These are phyloP conservation scores for Oncorhynchus keta DNA, from an alignment of 2,113 vertebrate genomes.

Conservation along the genomic window DNA sequence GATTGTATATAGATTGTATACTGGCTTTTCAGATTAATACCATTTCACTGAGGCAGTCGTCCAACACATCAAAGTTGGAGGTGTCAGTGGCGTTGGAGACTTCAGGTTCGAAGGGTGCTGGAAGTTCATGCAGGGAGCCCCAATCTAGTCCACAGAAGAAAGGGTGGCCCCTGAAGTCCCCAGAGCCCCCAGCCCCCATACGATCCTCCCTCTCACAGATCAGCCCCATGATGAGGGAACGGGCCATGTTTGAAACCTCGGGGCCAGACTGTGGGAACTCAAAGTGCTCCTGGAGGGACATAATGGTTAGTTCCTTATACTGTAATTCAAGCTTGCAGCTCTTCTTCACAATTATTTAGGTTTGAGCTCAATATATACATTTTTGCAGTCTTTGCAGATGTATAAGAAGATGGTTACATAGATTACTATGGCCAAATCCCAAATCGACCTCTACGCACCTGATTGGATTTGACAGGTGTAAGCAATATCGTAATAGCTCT, in stretches of 20 bases:
- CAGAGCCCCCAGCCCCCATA: slow-evolving; percentile 71
- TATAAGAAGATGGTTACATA: not conserved
- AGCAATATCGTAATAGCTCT: too few relatives aligned
- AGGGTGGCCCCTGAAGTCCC: slow-evolving; percentile 77
- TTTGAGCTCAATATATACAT: not conserved
- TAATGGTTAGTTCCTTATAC: not conserved
- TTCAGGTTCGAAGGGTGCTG: slow-evolving; percentile 79
- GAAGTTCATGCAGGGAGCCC: slow-evolving; percentile 69
- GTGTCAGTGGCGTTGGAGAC: slow-evolving; percentile 81
- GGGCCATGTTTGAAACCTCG: slow-evolving; percentile 70
- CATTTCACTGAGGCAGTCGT: slow-evolving; percentile 82
- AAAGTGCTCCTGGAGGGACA: slow-evolving; percentile 76
- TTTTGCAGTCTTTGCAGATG: not conserved
- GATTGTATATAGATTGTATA: not conserved
- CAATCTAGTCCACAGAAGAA: slow-evolving; percentile 82
- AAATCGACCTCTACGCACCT: too few relatives aligned
- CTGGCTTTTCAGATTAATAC: slow-evolving; percentile 47
- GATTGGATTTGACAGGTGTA: too few relatives aligned
- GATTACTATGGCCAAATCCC: too few relatives aligned
- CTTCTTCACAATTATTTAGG: too few relatives aligned
- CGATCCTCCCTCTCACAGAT: slow-evolving; percentile 77
- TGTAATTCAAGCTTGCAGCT: not conserved
- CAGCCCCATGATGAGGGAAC: slow-evolving; percentile 74
- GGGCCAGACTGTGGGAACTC: slow-evolving; percentile 67
- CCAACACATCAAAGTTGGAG: slow-evolving; percentile 85